Conservation (phyloP, 2,113 vertebrate species). For the Procapra przewalskii region DNA sequence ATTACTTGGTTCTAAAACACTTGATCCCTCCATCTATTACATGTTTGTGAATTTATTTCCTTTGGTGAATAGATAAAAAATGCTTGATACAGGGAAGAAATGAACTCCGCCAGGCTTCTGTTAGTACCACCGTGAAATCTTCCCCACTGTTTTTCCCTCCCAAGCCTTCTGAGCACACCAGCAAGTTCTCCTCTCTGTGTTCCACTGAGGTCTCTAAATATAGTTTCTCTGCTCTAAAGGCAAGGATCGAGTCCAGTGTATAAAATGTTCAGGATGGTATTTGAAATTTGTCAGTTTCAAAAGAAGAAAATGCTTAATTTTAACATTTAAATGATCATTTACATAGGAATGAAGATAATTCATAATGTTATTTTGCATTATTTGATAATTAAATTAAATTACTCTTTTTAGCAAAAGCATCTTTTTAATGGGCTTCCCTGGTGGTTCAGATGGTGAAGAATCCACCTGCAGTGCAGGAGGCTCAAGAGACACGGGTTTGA, state of each 20-base stretch:
- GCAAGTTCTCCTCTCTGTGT: background rate
- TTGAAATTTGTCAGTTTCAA: conserved; percentile 1
- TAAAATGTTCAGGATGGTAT: background rate
- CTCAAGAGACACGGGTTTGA: background rate
- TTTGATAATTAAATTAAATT: background rate
- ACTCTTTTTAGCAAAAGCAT: background rate
- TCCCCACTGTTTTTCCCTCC: background rate
- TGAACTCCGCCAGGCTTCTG: background rate
- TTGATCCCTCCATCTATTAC: background rate
- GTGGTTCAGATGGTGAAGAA: background rate
- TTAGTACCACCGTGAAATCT: accelerated
- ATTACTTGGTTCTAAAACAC: background rate
- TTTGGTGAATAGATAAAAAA: background rate
- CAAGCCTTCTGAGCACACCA: background rate
- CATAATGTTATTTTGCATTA: background rate
- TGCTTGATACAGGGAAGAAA: background rate
- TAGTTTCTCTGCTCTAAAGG: background rate
- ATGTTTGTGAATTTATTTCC: background rate
- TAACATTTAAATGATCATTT: background rate
- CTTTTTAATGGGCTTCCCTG: background rate
- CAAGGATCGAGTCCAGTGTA: background rate
- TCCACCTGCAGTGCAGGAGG: background rate
- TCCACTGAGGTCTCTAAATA: background rate
- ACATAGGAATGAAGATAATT: background rate
- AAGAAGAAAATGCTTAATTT: conserved; percentile 1